phyloP scores from a whole-genome alignment of 1,140 invertebrate genomes.

The Bombus fervidus region DNA sequence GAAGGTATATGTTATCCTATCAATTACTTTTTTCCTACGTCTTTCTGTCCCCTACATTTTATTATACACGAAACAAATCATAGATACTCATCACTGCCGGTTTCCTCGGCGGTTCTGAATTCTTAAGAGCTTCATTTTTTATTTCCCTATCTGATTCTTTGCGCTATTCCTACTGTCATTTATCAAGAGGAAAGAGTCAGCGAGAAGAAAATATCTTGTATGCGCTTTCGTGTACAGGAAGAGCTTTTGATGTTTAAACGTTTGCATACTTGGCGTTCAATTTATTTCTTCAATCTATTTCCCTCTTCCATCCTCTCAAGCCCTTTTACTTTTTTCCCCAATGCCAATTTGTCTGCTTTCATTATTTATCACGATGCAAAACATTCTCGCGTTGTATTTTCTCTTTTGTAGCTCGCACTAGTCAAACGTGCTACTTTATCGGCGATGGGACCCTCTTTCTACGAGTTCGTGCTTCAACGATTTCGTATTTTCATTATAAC shows the following conservation, averaged over 20 bases:
- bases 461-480: too few species aligned
- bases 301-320: background rate
- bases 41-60: background rate
- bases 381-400: background rate
- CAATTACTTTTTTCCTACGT: background rate
- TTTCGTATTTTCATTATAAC: too few species aligned
- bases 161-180: background rate
- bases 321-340: background rate
- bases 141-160: conserved; percentile 24
- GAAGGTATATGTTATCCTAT: background rate
- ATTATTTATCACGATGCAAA: background rate
- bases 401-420: background rate
- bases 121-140: conserved; percentile 42
- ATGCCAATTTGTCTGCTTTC: conserved; percentile 12
- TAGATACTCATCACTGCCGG: background rate
- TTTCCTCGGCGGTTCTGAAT: background rate
- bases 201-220: conserved; percentile 5
- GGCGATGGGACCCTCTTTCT: too few species aligned
- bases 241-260: conserved; percentile 17
- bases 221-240: background rate
- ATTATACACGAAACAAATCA: conserved; percentile 25
- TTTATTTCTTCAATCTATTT: conserved; percentile 28
- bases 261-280: conserved; percentile 7
- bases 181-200: conserved; percentile 19
- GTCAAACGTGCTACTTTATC: background rate